These are phyloP conservation scores for Nasonia oneida DNA, from an alignment of 2,888 invertebrate genomes.

Conservation along the genomic window DNA sequence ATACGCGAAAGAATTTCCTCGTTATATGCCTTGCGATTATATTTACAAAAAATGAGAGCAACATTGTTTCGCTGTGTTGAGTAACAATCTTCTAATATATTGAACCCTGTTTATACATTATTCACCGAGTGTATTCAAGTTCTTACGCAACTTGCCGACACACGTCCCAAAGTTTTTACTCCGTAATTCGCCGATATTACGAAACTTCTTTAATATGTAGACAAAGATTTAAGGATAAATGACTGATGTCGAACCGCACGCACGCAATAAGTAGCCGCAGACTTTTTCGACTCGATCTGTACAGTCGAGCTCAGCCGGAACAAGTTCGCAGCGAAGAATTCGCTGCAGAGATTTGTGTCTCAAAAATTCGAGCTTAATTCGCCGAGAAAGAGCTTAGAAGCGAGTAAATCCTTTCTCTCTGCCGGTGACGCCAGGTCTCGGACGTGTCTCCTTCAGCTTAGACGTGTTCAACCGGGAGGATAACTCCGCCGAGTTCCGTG, in stretches of 20 bases:
- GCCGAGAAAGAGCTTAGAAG: slow-evolving; percentile 15
- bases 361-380: slow-evolving; percentile 28
- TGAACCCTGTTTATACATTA: not conserved
- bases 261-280: slow-evolving; percentile 4
- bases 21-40: not conserved
- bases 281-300: not conserved
- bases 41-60: not conserved
- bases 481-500: not conserved
- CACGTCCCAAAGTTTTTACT: not conserved
- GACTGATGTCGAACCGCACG: not conserved
- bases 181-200: not conserved
- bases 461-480: slow-evolving; percentile 14
- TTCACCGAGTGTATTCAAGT: not conserved
- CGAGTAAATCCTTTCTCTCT: not conserved
- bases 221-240: not conserved
- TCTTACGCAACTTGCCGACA: not conserved
- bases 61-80: not conserved
- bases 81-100: not conserved
- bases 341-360: not conserved
- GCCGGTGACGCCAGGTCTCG: slow-evolving; percentile 6
- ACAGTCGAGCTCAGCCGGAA: not conserved
- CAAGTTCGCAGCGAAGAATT: not conserved
- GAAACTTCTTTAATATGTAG: not conserved
- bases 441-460: not conserved
- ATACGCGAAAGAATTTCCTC: not conserved